Base-by-base conservation (phyloP, 2,113 vertebrate genomes). In the Cyanistes caeruleus region DNA sequence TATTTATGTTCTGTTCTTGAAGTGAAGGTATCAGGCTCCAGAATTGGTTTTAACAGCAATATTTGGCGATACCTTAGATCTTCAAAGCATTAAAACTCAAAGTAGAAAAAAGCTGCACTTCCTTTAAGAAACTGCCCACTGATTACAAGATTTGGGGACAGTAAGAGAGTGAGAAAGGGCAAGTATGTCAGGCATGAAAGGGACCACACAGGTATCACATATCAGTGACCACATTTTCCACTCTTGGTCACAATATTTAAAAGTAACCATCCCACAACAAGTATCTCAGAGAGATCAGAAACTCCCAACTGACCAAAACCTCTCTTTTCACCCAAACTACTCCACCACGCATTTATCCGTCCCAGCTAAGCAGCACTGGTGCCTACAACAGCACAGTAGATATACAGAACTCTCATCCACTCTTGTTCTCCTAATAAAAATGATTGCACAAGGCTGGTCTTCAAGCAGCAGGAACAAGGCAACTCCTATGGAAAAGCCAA, bases 41-140 rank as follows among this genome's bases (percentile, higher is more conserved):
- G 60, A 96, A 72, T 7, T 21, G 48, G 20, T 62, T 72, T 67
- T 35, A 35, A 35, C 44, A 90, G 52, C 21, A 51, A 43, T 56
- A 78, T 28, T 59, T n/a, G n/a, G 33, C 19, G 35, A 70, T 30
- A 84, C 25, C 24, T 91, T 35, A 48, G 20, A 63, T 70, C 24
- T 63, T n/a, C 43, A 77, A 55, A 20, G 59, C 25, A 81, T 48
- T 51, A 77, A 76, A 72, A 33, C 10, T 2, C 0, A 4, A 80
- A 86, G 23, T 1, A 70, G 51, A 63, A 12, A 43, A 5, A 87
- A 84, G n/a, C 0, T 65, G 12, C 23, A 77, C 41, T 68, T 87
- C 15, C 58, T 60, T 77, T 65, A 81, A 70, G 55, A 84, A 95
- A 81, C 0, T 75, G n/a, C 7, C 15, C 4, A 20, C 0, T 0